Evolutionary conservation across 2,113 vertebrate genomes (phyloP), one percentile per base, ranked within the genome.

Genomic region (Marcusenius ussheri): DNA sequence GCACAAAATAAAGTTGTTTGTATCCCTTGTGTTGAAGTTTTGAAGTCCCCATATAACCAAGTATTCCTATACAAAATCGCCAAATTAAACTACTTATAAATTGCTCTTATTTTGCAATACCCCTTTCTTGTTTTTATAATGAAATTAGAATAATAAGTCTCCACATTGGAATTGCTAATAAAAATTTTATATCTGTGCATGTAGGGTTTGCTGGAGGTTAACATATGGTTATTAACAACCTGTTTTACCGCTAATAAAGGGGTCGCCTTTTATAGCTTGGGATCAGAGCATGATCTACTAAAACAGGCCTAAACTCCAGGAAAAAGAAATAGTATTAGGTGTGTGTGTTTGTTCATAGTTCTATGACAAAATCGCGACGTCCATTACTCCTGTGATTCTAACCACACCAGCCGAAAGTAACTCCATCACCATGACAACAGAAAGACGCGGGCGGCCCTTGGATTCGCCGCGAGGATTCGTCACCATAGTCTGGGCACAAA

Each of bases 391-490:
- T 7, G 13, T 80, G 74, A 80, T 17, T 35, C 47, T 80, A 42
- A 89, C 3, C 9, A 42, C n/a, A 50, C 39, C 13, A 19, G 74
- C 19, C 19, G 74, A 53, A 45, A 35, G 42, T 83, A 51, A 89
- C 74, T 83, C 49, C 17, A 77, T 89, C 46, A 27, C 88, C 58
- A 83, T 89, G 74, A 39, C 70, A 56, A 56, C 88, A 11, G 50
- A 13, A 24, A n/a, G 46, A 80, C 5, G 35, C 88, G 24, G 13
- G 74, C 19, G 46, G 74, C 45, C 17, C 88, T 49, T 10, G 7
- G 8, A 58, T 89, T 42, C n/a, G 31, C 88, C 13, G 47, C 70
- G 47, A 58, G 47, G 11, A 70, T 77, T 27, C 2, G n/a, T 66
- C 45, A 47, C 45, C 3, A 9, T 46, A 47, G 83, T 21, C 21